Conservation (phyloP, 2,797 vertebrate species). For the Tangara arthus region DNA sequence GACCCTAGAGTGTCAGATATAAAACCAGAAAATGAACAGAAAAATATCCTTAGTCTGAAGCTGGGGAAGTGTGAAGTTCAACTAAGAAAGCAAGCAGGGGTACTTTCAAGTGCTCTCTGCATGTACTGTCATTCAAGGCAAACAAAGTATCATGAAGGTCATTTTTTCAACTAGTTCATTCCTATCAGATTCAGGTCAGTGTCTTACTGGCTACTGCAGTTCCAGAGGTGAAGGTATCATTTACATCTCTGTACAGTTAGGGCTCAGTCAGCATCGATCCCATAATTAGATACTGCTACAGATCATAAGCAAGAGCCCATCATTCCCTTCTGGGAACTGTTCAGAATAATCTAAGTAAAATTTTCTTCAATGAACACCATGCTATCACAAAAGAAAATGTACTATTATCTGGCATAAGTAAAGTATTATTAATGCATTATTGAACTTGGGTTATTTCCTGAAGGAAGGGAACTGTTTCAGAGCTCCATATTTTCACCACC, state of each 20-base stretch:
- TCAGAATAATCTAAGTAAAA: neutral
- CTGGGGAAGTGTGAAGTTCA: neutral
- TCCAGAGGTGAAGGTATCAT: neutral
- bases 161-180: neutral
- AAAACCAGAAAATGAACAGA: neutral
- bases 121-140: neutral
- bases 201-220: neutral
- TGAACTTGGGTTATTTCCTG: constrained; percentile 1
- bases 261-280: rapidly evolving
- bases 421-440: neutral
- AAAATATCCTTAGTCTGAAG: neutral
- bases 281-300: neutral
- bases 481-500: neutral
- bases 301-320: neutral
- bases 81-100: neutral
- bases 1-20: neutral
- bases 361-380: neutral
- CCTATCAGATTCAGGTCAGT: neutral
- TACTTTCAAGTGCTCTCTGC: neutral
- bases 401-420: neutral
- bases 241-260: neutral
- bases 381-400: neutral
- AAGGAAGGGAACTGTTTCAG: neutral
- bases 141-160: rapidly evolving
- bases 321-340: neutral